Evolutionary conservation across 1,140 invertebrate genomes (phyloP).

Genomic region (Drosophila miranda): DNA sequence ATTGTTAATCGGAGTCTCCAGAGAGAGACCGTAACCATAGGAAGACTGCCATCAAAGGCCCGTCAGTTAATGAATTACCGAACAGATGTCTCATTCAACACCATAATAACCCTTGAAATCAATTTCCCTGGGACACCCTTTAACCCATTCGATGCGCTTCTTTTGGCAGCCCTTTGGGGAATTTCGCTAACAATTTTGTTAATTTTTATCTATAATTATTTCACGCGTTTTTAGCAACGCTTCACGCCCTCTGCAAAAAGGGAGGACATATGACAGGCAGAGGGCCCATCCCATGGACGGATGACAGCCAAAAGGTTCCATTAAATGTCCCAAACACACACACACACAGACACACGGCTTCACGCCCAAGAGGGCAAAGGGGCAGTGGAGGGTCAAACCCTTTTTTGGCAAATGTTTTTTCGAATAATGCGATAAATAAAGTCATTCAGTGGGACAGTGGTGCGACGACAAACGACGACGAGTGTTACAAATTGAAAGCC

Average conservation of each 20-base stretch:
- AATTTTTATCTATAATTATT: conserved; percentile 50
- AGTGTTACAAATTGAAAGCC: conserved; percentile 66
- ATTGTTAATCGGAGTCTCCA: no score
- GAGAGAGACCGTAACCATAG: no score
- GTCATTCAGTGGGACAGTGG: conserved; percentile 39
- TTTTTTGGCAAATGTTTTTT: conserved; percentile 47
- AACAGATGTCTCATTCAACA: background rate
- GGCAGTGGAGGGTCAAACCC: conserved; percentile 31
- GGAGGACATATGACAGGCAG: no score
- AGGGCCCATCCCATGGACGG: no score
- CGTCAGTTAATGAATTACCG: no score
- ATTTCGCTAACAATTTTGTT: conserved; percentile 29
- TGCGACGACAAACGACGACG: conserved; percentile 28
- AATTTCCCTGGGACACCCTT: background rate
- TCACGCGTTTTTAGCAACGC: conserved; percentile 43
- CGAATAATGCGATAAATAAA: conserved; percentile 66
- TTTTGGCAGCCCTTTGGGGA: conserved; percentile 1
- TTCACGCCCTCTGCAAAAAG: conserved; percentile 12
- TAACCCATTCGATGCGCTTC: conserved; percentile 15
- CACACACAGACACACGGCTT: no score
- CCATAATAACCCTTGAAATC: background rate
- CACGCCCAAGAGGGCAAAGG: background rate
- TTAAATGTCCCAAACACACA: conserved; percentile 36
- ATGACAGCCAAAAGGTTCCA: conserved; percentile 25
- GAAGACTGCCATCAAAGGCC: no score